These are phyloP conservation scores for Dipodomys merriami DNA, from an alignment of 2,113 vertebrate genomes.

Conservation along the genomic window DNA sequence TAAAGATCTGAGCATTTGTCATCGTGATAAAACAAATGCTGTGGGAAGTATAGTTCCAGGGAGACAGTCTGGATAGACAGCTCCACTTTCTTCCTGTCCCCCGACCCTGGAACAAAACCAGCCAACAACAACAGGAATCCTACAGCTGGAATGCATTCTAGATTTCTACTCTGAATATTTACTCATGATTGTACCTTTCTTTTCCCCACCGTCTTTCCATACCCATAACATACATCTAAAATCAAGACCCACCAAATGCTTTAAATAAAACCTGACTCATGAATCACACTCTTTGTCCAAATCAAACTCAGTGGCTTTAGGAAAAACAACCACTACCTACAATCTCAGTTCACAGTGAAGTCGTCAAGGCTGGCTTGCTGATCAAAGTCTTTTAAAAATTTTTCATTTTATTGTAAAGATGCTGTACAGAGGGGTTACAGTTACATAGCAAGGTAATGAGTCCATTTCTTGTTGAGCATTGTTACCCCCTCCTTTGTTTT, in stretches of 20 bases:
- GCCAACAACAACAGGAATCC: constrained; percentile 69
- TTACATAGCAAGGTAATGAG: too few relatives aligned
- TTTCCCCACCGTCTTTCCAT: background rate
- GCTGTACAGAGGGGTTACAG: too few relatives aligned
- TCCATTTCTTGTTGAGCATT: too few relatives aligned
- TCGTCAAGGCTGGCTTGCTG: background rate
- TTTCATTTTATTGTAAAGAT: too few relatives aligned
- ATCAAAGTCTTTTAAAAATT: background rate
- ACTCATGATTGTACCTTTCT: background rate
- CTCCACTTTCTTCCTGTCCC: background rate
- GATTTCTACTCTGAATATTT: constrained; percentile 64
- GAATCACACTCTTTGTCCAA: constrained; percentile 58
- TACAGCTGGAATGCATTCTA: constrained; percentile 70
- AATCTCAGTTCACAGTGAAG: background rate
- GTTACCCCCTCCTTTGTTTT: too few relatives aligned
- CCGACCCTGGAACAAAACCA: background rate
- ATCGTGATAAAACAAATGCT: constrained; percentile 38
- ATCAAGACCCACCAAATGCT: constrained; percentile 41
- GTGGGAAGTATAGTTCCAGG: constrained; percentile 47
- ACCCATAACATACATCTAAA: constrained; percentile 62
- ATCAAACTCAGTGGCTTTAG: constrained; percentile 25
- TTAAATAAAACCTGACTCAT: constrained; percentile 60
- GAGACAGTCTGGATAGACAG: constrained; percentile 23
- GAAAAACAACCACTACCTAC: background rate
- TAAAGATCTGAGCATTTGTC: constrained; percentile 57